Conservation (phyloP, 2,113 vertebrate species). For the Mionectes macconnelli region DNA sequence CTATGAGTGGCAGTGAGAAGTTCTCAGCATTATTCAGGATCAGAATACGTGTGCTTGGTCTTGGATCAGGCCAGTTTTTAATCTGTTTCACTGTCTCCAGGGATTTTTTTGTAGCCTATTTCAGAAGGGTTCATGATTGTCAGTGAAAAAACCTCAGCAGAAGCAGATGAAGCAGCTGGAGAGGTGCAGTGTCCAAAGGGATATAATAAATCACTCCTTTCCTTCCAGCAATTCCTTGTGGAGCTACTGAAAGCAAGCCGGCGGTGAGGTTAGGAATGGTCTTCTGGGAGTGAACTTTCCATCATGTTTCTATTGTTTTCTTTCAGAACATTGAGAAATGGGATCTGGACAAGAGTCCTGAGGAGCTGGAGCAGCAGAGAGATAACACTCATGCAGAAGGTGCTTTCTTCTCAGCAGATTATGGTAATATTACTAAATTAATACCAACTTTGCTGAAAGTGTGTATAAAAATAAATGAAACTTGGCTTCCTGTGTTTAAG, state of each 20-base stretch:
- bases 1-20: not conserved
- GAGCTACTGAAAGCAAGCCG: not conserved
- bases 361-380: constrained; percentile 43
- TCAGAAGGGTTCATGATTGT: not conserved
- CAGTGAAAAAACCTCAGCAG: not conserved
- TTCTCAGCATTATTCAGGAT: not conserved
- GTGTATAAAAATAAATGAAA: not conserved
- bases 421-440: not conserved
- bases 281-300: not conserved
- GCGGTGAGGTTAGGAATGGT: not conserved
- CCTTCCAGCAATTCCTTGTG: not conserved
- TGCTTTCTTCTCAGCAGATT: constrained; percentile 16
- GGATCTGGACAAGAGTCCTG: constrained; percentile 68
- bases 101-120: not conserved
- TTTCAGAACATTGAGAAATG: constrained; percentile 75
- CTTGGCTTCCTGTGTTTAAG: not conserved
- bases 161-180: not conserved
- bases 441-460: not conserved
- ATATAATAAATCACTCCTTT: not conserved
- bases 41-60: not conserved
- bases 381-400: not conserved
- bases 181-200: not conserved
- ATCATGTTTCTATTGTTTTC: not conserved
- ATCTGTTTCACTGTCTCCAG: not conserved
- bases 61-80: not conserved